phyloP scores from a whole-genome alignment of 2,797 vertebrate genomes.

The Arnoldichthys spilopterus region DNA sequence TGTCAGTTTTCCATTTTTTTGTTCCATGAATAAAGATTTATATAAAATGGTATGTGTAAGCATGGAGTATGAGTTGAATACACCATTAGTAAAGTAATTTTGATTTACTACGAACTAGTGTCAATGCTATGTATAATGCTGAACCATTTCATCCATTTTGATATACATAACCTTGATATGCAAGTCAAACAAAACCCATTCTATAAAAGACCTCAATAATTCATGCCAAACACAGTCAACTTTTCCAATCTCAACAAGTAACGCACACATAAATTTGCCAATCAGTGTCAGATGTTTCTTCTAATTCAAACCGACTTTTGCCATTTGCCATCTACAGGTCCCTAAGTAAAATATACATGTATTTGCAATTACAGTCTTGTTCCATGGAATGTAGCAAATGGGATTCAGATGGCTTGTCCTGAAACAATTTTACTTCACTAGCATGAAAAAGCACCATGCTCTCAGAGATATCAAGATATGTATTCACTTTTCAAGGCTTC shows the following conservation, averaged over 20 bases:
- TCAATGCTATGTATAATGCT: not conserved
- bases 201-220: not conserved
- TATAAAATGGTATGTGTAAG: not conserved
- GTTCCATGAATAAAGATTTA: conserved; percentile 15
- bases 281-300: not conserved
- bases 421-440: not conserved
- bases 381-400: not conserved
- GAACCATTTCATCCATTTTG: not conserved
- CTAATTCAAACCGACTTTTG: no score
- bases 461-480: not conserved
- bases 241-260: not conserved
- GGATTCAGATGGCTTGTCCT: not conserved
- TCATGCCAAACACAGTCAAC: not conserved
- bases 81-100: not conserved
- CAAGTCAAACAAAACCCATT: no score
- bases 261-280: not conserved
- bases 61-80: not conserved
- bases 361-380: not conserved
- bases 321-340: no score
- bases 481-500: not conserved
- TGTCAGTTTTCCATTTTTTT: not conserved
- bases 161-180: no score
- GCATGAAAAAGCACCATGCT: not conserved
- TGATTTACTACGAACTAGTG: not conserved
- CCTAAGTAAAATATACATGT: not conserved